Percentiles rank a stretch among this genome's conserved stretches.
phyloP scores from a whole-genome alignment of 2,888 invertebrate genomes.

The Parnassius smintheus region DNA sequence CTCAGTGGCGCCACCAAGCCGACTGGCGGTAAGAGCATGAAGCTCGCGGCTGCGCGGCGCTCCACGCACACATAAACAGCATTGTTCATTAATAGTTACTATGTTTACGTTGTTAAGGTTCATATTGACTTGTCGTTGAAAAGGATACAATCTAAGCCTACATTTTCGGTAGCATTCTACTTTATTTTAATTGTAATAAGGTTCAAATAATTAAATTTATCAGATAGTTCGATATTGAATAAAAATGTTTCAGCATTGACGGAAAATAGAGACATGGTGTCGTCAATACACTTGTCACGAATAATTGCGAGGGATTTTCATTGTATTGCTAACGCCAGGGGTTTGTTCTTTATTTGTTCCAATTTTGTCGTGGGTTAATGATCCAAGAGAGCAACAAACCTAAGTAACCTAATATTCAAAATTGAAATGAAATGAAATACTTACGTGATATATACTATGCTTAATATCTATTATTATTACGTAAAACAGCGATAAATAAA shows the following conservation, averaged over 20 bases:
- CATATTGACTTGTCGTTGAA: constrained; percentile 36
- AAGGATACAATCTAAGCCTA: constrained; percentile 29
- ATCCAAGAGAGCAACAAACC: background rate
- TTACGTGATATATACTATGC: too few species aligned
- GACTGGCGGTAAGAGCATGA: constrained; percentile 50
- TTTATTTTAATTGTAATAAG: constrained; percentile 30
- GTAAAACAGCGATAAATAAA: too few species aligned
- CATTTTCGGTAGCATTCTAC: constrained; percentile 20
- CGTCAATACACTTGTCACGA: constrained; percentile 56
- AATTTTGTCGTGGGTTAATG: background rate
- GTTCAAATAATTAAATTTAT: constrained; percentile 31
- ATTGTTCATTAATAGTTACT: constrained; percentile 36
- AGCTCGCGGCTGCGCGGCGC: constrained; percentile 63
- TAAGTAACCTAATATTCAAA: background rate
- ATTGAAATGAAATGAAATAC: too few species aligned
- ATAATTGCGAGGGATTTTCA: constrained; percentile 32
- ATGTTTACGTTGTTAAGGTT: constrained; percentile 34
- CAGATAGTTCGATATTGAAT: constrained; percentile 32
- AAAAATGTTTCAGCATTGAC: constrained; percentile 62
- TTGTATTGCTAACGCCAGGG: constrained; percentile 21
- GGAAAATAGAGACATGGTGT: constrained; percentile 60
- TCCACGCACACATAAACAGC: constrained; percentile 41
- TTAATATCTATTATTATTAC: too few species aligned
- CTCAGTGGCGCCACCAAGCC: constrained; percentile 65
- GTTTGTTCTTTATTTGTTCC: constrained; percentile 20